Percentiles rank a stretch among this genome's conserved stretches.
Evolutionary conservation across 2,888 invertebrate genomes (phyloP).

Genomic region (Cryptus armator): DNA sequence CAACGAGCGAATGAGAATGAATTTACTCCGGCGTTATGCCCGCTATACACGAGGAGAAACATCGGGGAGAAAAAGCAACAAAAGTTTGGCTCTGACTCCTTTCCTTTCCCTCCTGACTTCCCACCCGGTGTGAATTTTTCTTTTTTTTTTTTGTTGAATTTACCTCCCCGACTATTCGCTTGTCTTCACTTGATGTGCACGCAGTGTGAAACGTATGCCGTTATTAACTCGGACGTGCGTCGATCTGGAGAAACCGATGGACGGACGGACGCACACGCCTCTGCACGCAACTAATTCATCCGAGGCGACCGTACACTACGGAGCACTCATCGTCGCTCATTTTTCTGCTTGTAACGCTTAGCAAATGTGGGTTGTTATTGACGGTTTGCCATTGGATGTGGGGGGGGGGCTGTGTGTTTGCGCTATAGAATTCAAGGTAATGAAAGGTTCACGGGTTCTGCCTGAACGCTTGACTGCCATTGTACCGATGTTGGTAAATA

Average conservation of each 20-base stretch:
- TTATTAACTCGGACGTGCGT: slow-evolving; percentile 76
- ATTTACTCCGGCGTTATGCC: slow-evolving; percentile 1
- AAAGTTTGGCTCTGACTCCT: slow-evolving; percentile 53
- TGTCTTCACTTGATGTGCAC: slow-evolving; percentile 51
- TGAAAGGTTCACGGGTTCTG: slow-evolving; percentile 15
- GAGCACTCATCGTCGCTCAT: slow-evolving; percentile 45
- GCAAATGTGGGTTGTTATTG: slow-evolving; percentile 44
- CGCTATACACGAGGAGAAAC: slow-evolving; percentile 20
- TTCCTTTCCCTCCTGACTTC: slow-evolving; percentile 68
- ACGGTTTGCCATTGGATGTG: neutral
- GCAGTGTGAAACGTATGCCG: slow-evolving; percentile 83
- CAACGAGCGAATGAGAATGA: slow-evolving; percentile 40
- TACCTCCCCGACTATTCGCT: slow-evolving; percentile 73
- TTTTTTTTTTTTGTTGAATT: slow-evolving; percentile 77
- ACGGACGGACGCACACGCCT: slow-evolving; percentile 46
- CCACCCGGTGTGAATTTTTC: slow-evolving; percentile 83
- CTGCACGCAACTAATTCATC: slow-evolving; percentile 62
- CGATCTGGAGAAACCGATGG: slow-evolving; percentile 46
- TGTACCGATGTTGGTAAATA: neutral
- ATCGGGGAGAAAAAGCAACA: slow-evolving; percentile 70
- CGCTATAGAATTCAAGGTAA: slow-evolving; percentile 40
- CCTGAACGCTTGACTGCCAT: neutral
- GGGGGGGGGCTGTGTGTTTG: neutral
- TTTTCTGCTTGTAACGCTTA: slow-evolving; percentile 59
- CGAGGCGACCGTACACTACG: slow-evolving; percentile 29